Evolutionary conservation across 1,140 invertebrate genomes (phyloP), one percentile per base, ranked within the genome.

Genomic region (Lycorma delicatula): DNA sequence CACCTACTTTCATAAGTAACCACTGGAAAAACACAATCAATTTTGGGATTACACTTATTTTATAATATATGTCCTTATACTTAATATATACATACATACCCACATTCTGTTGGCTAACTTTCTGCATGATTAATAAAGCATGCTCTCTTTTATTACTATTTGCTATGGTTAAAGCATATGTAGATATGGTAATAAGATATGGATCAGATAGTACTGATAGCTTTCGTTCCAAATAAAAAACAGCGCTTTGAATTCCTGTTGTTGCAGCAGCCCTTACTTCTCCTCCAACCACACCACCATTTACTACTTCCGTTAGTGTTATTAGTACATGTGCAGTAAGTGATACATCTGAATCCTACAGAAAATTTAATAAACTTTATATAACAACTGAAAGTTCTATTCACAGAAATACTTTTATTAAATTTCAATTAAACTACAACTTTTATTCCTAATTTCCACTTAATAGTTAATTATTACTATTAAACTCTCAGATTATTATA

Each of bases 261-360:
- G 54, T 20, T 9, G 55, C 55, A 6, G 23, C 9, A 20, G 47
- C 38, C 51, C 54, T 59, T 12, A 59, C 22, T 12, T 38, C 29
- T 18, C 64, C 62, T 38, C 60, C 56, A 2, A 61, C 22, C n/a
- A 63, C 22, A n/a, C 46, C 34, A 18, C 29, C 28, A 18, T 52
- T 16, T 16, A 60, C 28, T 25, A 52, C 58, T 55, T 73, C 63
- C 26, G 64, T 60, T 6, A 80, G 64, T 4, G 76, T 69, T 36
- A 79, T 74, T 0, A 78, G 63, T 12, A 79, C 74, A 58, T 79
- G 76, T 1, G 77, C 77, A 4, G 78, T 80, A 22, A 80, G 63
- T 11, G 72, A 63, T 3, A 77, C 66, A 56, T 57, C 46, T 12
- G 18, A 31, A 16, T 11, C 36, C 59, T 63, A 22, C 11, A 53